These are phyloP conservation scores for Mythimna ferrago DNA, from an alignment of 2,888 invertebrate species.

Conservation along the genomic window DNA sequence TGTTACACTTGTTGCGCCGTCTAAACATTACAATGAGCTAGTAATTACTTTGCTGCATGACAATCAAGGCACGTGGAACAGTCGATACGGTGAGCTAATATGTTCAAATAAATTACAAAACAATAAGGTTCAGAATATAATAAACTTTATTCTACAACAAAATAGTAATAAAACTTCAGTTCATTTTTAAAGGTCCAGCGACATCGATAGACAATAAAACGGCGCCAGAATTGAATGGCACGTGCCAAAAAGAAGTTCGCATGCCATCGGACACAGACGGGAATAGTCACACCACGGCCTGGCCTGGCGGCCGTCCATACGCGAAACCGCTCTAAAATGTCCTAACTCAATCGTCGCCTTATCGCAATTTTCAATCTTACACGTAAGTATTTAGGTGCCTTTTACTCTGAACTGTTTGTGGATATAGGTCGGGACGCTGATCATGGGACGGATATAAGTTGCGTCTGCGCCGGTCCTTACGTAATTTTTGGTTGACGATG, in stretches of 20 bases:
- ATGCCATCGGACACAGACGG: constrained; percentile 86
- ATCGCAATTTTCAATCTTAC: constrained; percentile 80
- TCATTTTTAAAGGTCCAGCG: constrained; percentile 41
- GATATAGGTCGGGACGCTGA: constrained; percentile 72
- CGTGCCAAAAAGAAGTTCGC: constrained; percentile 80
- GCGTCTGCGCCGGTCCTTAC: constrained; percentile 87
- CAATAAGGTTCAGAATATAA: constrained; percentile 31
- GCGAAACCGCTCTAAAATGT: constrained; percentile 72
- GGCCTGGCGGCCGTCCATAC: constrained; percentile 89
- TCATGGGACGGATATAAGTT: constrained; percentile 83
- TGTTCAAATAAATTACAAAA: constrained; percentile 35
- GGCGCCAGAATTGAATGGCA: constrained; percentile 83
- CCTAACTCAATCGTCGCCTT: constrained; percentile 73
- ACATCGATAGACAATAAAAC: constrained; percentile 68
- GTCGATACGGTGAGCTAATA: constrained; percentile 52
- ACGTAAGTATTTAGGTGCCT: constrained; percentile 73
- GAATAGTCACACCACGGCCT: constrained; percentile 89
- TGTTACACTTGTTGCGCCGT: constrained; percentile 72
- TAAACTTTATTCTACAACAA: too few relatives aligned
- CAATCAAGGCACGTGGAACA: constrained; percentile 65
- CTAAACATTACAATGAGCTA: constrained; percentile 66
- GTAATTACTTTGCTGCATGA: constrained; percentile 66
- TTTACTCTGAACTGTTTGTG: constrained; percentile 69
- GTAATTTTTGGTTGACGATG: constrained; percentile 87
- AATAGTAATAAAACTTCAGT: too few relatives aligned